Conservation (phyloP, 2,888 invertebrate genomes). For the Agrypnus murinus region DNA sequence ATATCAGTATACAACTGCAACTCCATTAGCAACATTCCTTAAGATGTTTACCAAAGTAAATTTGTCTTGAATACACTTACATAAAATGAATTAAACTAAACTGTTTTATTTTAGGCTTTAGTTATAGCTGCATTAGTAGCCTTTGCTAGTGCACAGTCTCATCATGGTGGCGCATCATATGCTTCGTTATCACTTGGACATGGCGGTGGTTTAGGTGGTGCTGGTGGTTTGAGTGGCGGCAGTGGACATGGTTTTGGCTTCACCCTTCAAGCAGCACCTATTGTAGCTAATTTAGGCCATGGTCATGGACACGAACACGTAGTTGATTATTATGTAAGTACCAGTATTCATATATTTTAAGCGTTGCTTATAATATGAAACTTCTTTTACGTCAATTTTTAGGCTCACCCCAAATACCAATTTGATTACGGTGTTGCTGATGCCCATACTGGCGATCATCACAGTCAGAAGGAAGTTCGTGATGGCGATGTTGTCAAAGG, state of each 20-base stretch:
- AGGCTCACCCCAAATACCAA: constrained; percentile 78
- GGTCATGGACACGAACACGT: constrained; percentile 6
- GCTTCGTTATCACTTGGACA: background rate
- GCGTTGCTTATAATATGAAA: too few relatives aligned
- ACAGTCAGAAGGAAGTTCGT: constrained; percentile 74
- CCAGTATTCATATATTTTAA: too few relatives aligned
- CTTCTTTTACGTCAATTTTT: too few relatives aligned
- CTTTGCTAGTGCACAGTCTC: too few relatives aligned
- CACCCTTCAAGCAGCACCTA: background rate
- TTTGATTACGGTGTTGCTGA: constrained; percentile 77
- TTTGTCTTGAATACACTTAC: background rate
- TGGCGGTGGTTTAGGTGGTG: background rate
- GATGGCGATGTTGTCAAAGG: constrained; percentile 73
- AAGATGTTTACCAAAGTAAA: constrained; percentile 17
- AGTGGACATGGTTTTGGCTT: background rate
- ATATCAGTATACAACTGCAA: too few relatives aligned
- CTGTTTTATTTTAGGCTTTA: too few relatives aligned
- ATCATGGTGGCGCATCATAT: constrained; percentile 4
- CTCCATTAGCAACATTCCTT: background rate
- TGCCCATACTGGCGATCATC: constrained; percentile 75
- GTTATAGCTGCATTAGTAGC: too few relatives aligned
- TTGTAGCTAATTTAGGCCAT: background rate
- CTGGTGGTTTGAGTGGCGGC: background rate
- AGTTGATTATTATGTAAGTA: constrained; percentile 6
- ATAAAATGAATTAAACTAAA: too few relatives aligned